Evolutionary conservation across 2,888 invertebrate genomes (phyloP), one percentile per base, ranked within the genome.

Genomic region (Cyaniris semiargus): DNA sequence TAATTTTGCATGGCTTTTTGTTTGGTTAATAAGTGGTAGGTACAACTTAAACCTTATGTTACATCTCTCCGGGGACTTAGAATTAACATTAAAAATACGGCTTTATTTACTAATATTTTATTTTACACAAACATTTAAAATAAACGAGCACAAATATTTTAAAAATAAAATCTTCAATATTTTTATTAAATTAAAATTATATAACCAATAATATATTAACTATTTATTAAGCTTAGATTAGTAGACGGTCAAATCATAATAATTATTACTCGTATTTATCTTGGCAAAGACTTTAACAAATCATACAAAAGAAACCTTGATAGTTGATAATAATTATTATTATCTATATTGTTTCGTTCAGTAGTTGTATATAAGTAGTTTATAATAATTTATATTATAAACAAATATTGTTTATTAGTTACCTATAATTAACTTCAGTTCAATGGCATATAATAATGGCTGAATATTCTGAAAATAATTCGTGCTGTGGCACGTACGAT

Each of bases 101-200:
- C 23, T 4, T 21, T 66, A 27, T 27, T 66, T 66, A 27, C 18
- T 27, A 66, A 66, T 31, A 66, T 31, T 66, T 66, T 15, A 66
- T 66, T 31, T 66, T 66, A 66, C 27, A 66, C 27, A 66, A 27
- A 66, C 66, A 66, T 27, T 66, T 66, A 66, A 66, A 15, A 66
- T 31, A 31, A 66, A 31, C 27, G 66, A 31, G 23, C 15, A 66
- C 27, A 66, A 27, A 27, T 15, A 27, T 31, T 66, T 66, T 3
- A 23, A 23, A 23, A 66, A 23, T 15, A 66, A 18, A 31, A 18
- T 27, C 44, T 44, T 27, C 27, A 66, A 31, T 53, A 66, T 27
- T 6, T 4, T 23, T 10, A 66, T 27, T 27, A 2, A 31, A 23
- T 10, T 66, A 27, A 15, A 27, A 60, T 15, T 15, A 66, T 15